Conservation (phyloP, 2,888 invertebrate species). For the Eilema sororculum region DNA sequence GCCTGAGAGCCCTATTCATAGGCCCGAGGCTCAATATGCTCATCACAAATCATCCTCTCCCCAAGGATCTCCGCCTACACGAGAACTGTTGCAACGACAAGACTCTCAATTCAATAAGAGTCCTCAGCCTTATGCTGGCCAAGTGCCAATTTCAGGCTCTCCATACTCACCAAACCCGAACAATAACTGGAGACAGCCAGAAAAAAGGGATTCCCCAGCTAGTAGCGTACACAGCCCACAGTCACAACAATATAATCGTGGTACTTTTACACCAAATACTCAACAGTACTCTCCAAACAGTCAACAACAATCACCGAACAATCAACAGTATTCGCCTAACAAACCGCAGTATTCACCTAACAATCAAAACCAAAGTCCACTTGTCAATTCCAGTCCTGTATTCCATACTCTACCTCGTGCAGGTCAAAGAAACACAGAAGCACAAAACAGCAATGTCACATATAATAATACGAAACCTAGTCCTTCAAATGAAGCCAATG, state of each 20-base stretch:
- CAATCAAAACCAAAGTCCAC: conserved; percentile 63
- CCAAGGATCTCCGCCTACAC: conserved; percentile 72
- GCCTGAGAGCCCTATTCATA: conserved; percentile 81
- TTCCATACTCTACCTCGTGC: conserved; percentile 78
- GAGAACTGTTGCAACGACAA: conserved; percentile 79
- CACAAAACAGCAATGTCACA: conserved; percentile 63
- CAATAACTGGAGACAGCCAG: conserved; percentile 83
- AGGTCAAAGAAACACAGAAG: conserved; percentile 71
- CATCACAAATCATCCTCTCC: conserved; percentile 74
- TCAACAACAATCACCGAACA: conserved; percentile 64
- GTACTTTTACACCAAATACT: conserved; percentile 64
- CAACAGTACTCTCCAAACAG: conserved; percentile 59
- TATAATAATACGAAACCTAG: conserved; percentile 67
- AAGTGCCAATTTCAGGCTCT: conserved; percentile 69
- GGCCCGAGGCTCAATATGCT: conserved; percentile 83
- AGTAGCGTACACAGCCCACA: conserved; percentile 60
- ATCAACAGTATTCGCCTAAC: conserved; percentile 64
- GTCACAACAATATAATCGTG: conserved; percentile 47
- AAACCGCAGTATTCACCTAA: conserved; percentile 65
- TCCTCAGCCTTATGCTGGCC: conserved; percentile 78
- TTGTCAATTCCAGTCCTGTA: conserved; percentile 61
- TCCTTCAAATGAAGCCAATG: conserved; percentile 62
- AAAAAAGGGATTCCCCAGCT: conserved; percentile 78
- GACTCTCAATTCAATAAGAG: conserved; percentile 85
- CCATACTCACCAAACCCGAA: conserved; percentile 79